A percentile compares a stretch with the other conserved stretches of the same genome.
phyloP scores from a whole-genome alignment of 2,113 vertebrate genomes.

The Cranoglanis bouderius region DNA sequence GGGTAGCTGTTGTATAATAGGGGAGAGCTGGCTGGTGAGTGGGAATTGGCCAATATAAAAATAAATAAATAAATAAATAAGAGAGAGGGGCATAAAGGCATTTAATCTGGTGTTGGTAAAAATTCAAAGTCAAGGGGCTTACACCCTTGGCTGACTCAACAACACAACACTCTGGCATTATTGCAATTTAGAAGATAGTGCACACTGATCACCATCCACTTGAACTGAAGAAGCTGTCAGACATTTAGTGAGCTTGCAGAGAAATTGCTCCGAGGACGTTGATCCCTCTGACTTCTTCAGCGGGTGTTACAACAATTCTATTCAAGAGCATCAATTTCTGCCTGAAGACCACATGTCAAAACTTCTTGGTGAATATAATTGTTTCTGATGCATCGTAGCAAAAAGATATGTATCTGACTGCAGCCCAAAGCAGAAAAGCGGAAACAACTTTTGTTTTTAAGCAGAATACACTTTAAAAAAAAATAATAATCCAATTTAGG shows the following conservation, averaged over 20 bases:
- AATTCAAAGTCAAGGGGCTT: background rate
- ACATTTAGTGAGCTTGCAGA: background rate
- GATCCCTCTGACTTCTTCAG: slow-evolving; percentile 1
- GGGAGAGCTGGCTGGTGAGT: background rate
- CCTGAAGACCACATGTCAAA: background rate
- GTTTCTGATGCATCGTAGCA: background rate
- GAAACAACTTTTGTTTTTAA: background rate
- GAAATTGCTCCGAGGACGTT: background rate
- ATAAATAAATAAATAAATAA: too few species aligned
- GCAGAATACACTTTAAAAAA: too few species aligned
- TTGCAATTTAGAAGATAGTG: background rate
- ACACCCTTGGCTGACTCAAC: background rate
- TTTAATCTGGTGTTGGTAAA: background rate
- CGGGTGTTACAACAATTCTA: background rate
- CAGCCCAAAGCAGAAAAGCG: background rate
- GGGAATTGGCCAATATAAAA: background rate
- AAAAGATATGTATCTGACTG: background rate
- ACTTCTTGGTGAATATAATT: background rate
- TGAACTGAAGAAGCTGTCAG: background rate
- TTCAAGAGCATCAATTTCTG: slow-evolving; percentile 12
- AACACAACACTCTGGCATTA: background rate
- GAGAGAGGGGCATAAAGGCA: background rate
- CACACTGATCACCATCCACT: background rate
- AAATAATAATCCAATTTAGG: background rate
- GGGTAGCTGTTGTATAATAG: background rate